Conservation (phyloP, 2,113 vertebrate species). For the Vulpes vulpes region DNA sequence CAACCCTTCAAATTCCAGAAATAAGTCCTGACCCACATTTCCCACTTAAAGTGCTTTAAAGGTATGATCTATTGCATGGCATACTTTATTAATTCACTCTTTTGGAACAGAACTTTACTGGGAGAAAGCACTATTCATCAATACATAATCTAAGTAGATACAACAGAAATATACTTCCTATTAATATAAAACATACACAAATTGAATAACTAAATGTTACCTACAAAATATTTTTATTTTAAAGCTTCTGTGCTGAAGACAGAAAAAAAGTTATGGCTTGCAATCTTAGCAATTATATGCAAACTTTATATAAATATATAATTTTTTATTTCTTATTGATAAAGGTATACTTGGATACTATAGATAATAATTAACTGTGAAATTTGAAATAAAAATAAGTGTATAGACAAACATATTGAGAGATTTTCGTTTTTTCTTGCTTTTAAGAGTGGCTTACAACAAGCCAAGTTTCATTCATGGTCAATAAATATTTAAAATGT, state of each 20-base stretch:
- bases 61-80: background rate
- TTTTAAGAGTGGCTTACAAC: background rate
- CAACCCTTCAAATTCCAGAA: background rate
- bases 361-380: background rate
- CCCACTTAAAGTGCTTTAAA: background rate
- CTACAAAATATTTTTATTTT: background rate
- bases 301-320: background rate
- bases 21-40: background rate
- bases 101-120: background rate
- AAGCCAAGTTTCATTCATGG: background rate
- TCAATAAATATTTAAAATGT: background rate
- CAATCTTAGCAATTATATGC: background rate
- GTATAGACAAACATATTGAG: background rate
- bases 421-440: background rate
- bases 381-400: constrained; percentile 19
- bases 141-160: background rate
- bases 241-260: background rate
- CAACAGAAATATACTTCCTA: background rate
- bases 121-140: background rate
- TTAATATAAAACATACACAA: background rate
- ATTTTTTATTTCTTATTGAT: background rate
- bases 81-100: background rate
- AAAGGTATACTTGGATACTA: background rate
- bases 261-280: background rate
- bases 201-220: background rate